phyloP scores from a whole-genome alignment of 1,140 invertebrate genomes.

The Hydropsyche tenuis region DNA sequence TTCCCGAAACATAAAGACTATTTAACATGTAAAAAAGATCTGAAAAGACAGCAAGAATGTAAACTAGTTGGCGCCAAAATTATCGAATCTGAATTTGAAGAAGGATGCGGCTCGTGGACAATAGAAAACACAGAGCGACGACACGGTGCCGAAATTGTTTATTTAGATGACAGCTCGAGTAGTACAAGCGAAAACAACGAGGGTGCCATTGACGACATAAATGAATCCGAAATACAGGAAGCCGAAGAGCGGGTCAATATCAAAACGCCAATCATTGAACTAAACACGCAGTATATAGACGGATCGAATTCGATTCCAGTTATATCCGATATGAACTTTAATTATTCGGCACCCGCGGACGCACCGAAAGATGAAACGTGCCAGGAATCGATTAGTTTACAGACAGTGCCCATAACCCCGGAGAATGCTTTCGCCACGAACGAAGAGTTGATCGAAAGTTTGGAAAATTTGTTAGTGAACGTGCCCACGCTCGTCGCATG shows the following conservation, averaged over 20 bases:
- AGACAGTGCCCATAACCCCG: constrained; percentile 2
- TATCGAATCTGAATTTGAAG: constrained; percentile 58
- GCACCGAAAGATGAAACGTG: not conserved
- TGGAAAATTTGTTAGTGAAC: constrained; percentile 42
- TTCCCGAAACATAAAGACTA: constrained; percentile 46
- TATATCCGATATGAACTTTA: not conserved
- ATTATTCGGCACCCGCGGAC: not conserved
- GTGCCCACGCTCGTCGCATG: constrained; percentile 39
- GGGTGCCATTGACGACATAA: constrained; percentile 53
- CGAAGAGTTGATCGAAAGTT: constrained; percentile 46
- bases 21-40: constrained; percentile 42
- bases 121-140: constrained; percentile 58
- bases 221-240: constrained; percentile 46
- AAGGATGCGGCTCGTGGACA: constrained; percentile 59
- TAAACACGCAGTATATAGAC: constrained; percentile 51
- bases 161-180: constrained; percentile 61
- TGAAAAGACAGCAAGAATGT: constrained; percentile 58
- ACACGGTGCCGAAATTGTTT: constrained; percentile 60
- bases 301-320: not conserved
- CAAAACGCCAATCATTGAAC: constrained; percentile 61
- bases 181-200: constrained; percentile 60
- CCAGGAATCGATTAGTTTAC: not conserved
- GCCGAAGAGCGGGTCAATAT: constrained; percentile 58
- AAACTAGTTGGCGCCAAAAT: constrained; percentile 59
- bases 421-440: constrained; percentile 20